Conservation (phyloP, 2,888 invertebrate genomes). For the Tethea ocularis region DNA sequence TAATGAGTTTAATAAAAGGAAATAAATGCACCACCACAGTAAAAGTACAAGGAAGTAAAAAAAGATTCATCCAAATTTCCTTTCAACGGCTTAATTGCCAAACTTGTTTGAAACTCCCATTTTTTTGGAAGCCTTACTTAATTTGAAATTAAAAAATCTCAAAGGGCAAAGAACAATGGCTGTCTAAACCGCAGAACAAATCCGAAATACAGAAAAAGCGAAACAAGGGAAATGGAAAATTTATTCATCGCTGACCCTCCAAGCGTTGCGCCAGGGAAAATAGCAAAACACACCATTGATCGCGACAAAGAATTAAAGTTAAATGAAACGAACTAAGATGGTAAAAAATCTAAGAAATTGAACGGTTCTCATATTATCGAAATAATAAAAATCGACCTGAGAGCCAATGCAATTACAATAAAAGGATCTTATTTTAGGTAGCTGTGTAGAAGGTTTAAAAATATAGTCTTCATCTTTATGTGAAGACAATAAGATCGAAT, state of each 20-base stretch:
- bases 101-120: slow-evolving; percentile 23
- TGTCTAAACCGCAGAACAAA: slow-evolving; percentile 38
- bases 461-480: neutral
- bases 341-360: slow-evolving; percentile 8
- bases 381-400: slow-evolving; percentile 12
- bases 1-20: slow-evolving; percentile 13
- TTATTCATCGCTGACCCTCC: slow-evolving; percentile 60
- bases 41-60: no score
- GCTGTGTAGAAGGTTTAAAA: neutral
- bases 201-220: slow-evolving; percentile 36
- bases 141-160: slow-evolving; percentile 47
- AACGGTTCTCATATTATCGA: neutral
- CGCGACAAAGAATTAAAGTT: slow-evolving; percentile 47
- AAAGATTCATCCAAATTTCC: slow-evolving; percentile 24
- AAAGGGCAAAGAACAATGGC: slow-evolving; percentile 35
- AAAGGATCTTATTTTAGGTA: neutral
- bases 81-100: slow-evolving; percentile 28
- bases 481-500: slow-evolving; percentile 4
- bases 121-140: slow-evolving; percentile 29
- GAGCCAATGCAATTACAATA: neutral
- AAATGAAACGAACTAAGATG: slow-evolving; percentile 34
- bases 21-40: slow-evolving; percentile 15
- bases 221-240: slow-evolving; percentile 51
- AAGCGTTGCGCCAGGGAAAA: slow-evolving; percentile 26
- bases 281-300: slow-evolving; percentile 42